Evolutionary conservation across 2,888 invertebrate genomes (phyloP).

Genomic region (Ellobium chinense): DNA sequence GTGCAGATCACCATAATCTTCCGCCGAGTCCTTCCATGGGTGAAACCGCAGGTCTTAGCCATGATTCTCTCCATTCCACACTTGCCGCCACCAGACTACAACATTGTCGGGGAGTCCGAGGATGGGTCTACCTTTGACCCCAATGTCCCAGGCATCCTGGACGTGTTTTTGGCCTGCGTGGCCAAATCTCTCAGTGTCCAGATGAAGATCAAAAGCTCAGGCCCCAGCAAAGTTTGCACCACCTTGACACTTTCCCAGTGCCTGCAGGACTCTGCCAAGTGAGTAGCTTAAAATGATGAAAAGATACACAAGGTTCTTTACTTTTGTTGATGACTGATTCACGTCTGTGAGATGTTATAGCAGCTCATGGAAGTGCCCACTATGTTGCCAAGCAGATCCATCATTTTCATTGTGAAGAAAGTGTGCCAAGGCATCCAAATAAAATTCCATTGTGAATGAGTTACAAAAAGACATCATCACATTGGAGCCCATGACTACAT

Average conservation of each 20-base stretch:
- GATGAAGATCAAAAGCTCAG: slow-evolving; percentile 88
- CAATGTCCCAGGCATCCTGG: slow-evolving; percentile 85
- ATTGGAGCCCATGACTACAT: too few species aligned
- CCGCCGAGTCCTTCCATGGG: slow-evolving; percentile 92
- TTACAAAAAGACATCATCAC: too few species aligned
- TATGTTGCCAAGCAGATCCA: too few species aligned
- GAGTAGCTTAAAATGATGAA: too few species aligned
- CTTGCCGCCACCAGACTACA: slow-evolving; percentile 88
- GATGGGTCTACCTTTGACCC: slow-evolving; percentile 73
- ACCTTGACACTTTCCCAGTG: slow-evolving; percentile 82
- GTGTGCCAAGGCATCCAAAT: too few species aligned
- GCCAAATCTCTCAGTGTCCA: slow-evolving; percentile 94
- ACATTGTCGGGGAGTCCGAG: slow-evolving; percentile 83
- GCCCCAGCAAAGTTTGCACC: slow-evolving; percentile 76
- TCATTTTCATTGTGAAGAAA: too few species aligned
- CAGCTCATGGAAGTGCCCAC: too few species aligned
- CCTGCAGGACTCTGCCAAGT: slow-evolving; percentile 53
- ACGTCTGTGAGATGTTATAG: too few species aligned
- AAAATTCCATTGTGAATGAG: too few species aligned
- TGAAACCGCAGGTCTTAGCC: slow-evolving; percentile 90
- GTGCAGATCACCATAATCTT: slow-evolving; percentile 90
- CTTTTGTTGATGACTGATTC: too few species aligned
- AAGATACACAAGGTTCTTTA: too few species aligned
- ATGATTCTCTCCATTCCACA: slow-evolving; percentile 86
- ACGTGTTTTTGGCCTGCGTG: slow-evolving; percentile 93